These are phyloP conservation scores for Drosophila busckii DNA, from an alignment of 1,140 invertebrate species.

Conservation along the genomic window DNA sequence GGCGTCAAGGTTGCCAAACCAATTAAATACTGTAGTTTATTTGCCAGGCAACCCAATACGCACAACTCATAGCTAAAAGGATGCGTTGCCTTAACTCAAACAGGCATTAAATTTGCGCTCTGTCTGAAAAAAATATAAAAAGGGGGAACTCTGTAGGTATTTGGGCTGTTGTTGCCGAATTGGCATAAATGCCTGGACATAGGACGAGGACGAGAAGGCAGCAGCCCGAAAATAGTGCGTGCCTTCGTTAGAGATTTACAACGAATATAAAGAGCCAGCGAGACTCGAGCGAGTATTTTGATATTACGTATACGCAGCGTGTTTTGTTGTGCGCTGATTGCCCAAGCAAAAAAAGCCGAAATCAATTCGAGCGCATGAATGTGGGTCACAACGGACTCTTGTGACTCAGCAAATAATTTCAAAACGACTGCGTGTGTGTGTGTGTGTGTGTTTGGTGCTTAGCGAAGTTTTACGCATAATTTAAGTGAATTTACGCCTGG, in stretches of 20 bases:
- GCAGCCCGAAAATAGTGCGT: slow-evolving; percentile 56
- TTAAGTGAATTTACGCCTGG: slow-evolving; percentile 73
- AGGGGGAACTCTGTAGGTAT: slow-evolving; percentile 24
- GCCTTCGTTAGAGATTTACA: slow-evolving; percentile 72
- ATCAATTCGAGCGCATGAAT: slow-evolving; percentile 73
- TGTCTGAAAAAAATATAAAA: slow-evolving; percentile 49
- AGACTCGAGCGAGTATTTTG: slow-evolving; percentile 4
- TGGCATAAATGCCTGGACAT: slow-evolving; percentile 50
- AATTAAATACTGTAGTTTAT: slow-evolving; percentile 71
- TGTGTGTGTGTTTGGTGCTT: neutral
- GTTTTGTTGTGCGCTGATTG: slow-evolving; percentile 57
- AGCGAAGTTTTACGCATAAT: slow-evolving; percentile 60
- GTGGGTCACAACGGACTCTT: slow-evolving; percentile 58
- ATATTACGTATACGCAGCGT: slow-evolving; percentile 62
- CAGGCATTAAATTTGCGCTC: slow-evolving; percentile 74
- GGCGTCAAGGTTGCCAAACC: slow-evolving; percentile 48
- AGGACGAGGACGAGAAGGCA: neutral
- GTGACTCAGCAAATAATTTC: slow-evolving; percentile 69
- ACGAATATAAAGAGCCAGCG: slow-evolving; percentile 46
- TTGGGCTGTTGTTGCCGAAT: slow-evolving; percentile 44
- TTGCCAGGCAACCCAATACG: slow-evolving; percentile 28
- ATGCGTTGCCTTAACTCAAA: slow-evolving; percentile 62
- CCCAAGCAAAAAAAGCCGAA: slow-evolving; percentile 70
- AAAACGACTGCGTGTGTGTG: slow-evolving; percentile 5
- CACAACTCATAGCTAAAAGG: slow-evolving; percentile 51